These are phyloP conservation scores for Piprites chloris DNA, from an alignment of 2,113 vertebrate species.

Conservation along the genomic window DNA sequence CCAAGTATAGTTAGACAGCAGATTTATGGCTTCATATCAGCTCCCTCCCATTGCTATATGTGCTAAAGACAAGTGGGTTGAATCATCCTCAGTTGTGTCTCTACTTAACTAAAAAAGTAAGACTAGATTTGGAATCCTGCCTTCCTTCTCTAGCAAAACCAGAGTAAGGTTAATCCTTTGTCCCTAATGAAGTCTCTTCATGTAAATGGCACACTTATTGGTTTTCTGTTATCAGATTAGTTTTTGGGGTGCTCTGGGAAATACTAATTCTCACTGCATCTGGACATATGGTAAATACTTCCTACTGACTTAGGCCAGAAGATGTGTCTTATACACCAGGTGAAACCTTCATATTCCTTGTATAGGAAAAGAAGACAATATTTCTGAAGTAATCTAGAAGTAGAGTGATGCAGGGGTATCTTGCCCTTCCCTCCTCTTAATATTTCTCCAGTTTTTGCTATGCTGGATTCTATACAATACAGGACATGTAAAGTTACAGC, in stretches of 20 bases:
- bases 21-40: neutral
- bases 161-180: neutral
- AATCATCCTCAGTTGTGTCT: neutral
- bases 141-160: neutral
- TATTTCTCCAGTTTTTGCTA: neutral
- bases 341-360: neutral
- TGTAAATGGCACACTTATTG: neutral
- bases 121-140: neutral
- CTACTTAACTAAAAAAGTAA: neutral
- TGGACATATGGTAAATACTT: neutral
- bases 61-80: neutral
- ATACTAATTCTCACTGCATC: neutral
- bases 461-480: neutral
- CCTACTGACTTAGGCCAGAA: neutral
- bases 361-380: neutral
- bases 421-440: neutral
- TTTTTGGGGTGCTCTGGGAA: neutral
- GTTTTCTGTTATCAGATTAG: neutral
- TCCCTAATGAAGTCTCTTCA: neutral
- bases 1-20: neutral
- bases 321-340: neutral
- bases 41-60: neutral
- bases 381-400: neutral
- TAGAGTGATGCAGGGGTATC: neutral
- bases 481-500: neutral